Conservation (phyloP, 2,888 invertebrate species). For the Morinoia aosen region DNA sequence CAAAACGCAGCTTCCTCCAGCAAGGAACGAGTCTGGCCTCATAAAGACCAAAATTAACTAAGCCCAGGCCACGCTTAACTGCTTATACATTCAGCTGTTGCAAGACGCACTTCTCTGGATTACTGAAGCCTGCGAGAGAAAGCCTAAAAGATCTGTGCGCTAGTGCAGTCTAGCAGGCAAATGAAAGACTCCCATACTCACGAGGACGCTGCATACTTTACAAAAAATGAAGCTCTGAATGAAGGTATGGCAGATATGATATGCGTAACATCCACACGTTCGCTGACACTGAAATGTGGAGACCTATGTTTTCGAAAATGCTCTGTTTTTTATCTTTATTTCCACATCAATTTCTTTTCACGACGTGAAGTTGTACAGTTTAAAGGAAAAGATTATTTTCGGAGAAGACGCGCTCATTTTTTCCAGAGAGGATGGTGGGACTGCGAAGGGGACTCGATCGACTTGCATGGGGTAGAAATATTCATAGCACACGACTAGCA, state of each 20-base stretch:
- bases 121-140: neutral
- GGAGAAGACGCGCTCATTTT: too few species aligned
- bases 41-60: conserved; percentile 37
- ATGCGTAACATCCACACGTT: neutral
- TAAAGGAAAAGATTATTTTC: neutral
- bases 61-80: neutral
- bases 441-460: neutral
- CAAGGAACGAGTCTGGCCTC: neutral
- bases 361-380: neutral
- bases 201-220: neutral
- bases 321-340: too few species aligned
- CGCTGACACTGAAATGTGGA: neutral
- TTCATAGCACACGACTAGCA: neutral
- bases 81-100: conserved; percentile 15
- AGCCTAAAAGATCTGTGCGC: neutral
- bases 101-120: conserved; percentile 27
- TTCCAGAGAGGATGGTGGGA: neutral
- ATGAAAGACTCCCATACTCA: neutral
- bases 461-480: neutral
- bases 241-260: neutral
- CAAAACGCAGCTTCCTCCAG: neutral
- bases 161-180: neutral
- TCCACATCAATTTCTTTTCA: neutral
- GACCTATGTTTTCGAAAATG: neutral
- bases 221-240: neutral